Percentiles rank a stretch among this genome's conserved stretches.
phyloP scores from a whole-genome alignment of 2,113 vertebrate species.

The Grammomys dolichurus region DNA sequence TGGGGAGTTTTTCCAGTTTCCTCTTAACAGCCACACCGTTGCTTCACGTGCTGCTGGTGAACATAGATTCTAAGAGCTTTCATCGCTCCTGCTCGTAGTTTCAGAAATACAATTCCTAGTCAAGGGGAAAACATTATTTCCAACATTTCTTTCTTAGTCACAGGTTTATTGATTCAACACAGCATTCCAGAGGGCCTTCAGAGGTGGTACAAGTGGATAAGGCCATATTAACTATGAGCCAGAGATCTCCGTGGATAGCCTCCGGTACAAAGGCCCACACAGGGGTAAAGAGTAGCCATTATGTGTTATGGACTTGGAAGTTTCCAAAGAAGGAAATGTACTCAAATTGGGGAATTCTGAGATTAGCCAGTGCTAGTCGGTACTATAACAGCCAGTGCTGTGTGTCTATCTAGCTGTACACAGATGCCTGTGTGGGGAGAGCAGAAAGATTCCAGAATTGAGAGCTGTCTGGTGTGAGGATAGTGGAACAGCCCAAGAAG shows the following conservation, averaged over 20 bases:
- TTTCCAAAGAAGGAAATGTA: neutral
- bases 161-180: neutral
- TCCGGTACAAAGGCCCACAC: too few relatives aligned
- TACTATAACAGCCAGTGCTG: too few relatives aligned
- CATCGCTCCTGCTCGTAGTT: neutral
- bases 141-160: neutral
- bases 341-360: neutral
- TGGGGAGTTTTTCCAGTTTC: neutral
- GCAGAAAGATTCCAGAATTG: neutral
- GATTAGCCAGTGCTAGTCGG: neutral
- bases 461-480: neutral
- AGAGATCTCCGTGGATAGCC: too few relatives aligned
- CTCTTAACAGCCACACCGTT: neutral
- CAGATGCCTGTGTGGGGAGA: neutral
- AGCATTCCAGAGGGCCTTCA: neutral
- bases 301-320: neutral
- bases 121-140: neutral
- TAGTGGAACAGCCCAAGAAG: neutral
- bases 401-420: neutral
- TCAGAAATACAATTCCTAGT: neutral
- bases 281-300: neutral
- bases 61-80: neutral
- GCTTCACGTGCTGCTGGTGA: fast-evolving
- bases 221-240: neutral
- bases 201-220: fast-evolving